Conservation (phyloP, 2,888 invertebrate species). For the Drosophila koepferae region DNA sequence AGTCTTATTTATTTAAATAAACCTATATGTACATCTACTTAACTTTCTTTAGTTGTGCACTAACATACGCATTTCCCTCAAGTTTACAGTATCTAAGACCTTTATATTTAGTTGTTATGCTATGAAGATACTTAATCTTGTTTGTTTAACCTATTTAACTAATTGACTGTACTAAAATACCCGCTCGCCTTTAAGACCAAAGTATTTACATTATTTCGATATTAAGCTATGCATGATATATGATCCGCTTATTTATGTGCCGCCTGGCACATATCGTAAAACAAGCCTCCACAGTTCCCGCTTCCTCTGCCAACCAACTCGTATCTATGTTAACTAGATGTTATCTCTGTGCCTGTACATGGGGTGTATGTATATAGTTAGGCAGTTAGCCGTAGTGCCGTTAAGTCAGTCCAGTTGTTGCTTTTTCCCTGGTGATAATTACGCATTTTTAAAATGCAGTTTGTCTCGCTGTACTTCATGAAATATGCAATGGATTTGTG, state of each 20-base stretch:
- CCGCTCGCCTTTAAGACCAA: not conserved
- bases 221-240: conserved; percentile 28
- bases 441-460: conserved; percentile 63
- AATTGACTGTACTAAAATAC: not conserved
- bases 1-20: not conserved
- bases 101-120: not conserved
- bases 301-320: not conserved
- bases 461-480: conserved; percentile 31
- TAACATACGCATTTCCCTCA: not conserved
- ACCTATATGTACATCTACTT: not conserved
- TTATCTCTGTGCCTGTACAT: conserved; percentile 23
- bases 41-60: not conserved
- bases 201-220: not conserved
- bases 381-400: conserved; percentile 10
- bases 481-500: conserved; percentile 38
- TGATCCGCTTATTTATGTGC: conserved; percentile 29
- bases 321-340: conserved; percentile 16
- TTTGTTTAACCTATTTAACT: not conserved
- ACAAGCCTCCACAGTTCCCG: not conserved
- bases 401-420: conserved; percentile 52
- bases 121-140: not conserved
- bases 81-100: not conserved
- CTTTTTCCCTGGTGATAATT: conserved; percentile 67
- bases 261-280: conserved; percentile 9
- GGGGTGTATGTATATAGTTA: not conserved